These are phyloP conservation scores for Diabrotica undecimpunctata DNA, from an alignment of 1,140 invertebrate species.

Conservation along the genomic window DNA sequence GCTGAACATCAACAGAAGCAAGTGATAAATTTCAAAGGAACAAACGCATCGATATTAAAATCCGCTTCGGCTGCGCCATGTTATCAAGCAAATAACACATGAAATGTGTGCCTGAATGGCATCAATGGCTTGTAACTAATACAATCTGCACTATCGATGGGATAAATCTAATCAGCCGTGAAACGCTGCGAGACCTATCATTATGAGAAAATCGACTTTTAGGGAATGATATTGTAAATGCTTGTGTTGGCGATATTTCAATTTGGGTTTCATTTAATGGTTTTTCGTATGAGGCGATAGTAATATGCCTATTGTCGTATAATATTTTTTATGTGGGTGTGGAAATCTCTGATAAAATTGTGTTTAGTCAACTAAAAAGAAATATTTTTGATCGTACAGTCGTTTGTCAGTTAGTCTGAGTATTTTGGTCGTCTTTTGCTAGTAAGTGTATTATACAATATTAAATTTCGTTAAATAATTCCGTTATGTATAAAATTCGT, in stretches of 20 bases:
- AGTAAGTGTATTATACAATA: too few species aligned
- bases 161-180: slow-evolving; percentile 32
- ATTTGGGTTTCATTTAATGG: neutral
- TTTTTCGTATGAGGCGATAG: too few species aligned
- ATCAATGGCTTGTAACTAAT: slow-evolving; percentile 33
- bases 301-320: too few species aligned
- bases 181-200: slow-evolving; percentile 25
- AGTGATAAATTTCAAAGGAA: slow-evolving; percentile 8
- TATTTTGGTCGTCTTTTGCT: too few species aligned
- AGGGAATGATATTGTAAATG: slow-evolving; percentile 11
- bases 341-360: too few species aligned
- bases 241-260: neutral
- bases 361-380: too few species aligned
- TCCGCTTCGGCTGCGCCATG: slow-evolving; percentile 11
- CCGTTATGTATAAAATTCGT: too few species aligned
- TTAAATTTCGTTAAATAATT: too few species aligned
- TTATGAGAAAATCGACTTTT: slow-evolving; percentile 16
- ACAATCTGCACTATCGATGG: slow-evolving; percentile 30
- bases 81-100: slow-evolving; percentile 29
- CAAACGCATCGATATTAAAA: slow-evolving; percentile 17
- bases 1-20: neutral
- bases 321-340: too few species aligned
- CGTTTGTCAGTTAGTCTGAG: too few species aligned
- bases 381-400: too few species aligned
- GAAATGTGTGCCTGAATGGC: slow-evolving; percentile 30